Conservation (phyloP, 2,113 vertebrate species). For the Cricetomys ansorgei region DNA sequence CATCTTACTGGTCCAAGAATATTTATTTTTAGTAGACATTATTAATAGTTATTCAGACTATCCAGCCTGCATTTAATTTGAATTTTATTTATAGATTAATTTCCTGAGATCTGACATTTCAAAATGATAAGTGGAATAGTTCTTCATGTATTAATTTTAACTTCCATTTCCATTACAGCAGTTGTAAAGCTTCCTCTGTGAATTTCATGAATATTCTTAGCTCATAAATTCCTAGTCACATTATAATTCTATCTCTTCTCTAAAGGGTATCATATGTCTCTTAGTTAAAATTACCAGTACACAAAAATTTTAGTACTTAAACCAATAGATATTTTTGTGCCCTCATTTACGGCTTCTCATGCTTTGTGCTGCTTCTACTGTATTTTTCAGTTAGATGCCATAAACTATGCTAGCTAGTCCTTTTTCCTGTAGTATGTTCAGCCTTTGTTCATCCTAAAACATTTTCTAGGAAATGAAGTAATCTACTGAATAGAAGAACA, state of each 20-base stretch:
- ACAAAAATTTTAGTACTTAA: not conserved
- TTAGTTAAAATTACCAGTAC: not conserved
- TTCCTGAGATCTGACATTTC: conserved; percentile 18
- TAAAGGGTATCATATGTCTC: not conserved
- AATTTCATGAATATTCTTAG: not conserved
- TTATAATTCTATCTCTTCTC: not conserved
- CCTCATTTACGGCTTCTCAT: not conserved
- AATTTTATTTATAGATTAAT: not conserved
- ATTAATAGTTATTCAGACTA: conserved; percentile 11
- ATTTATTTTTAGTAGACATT: not conserved
- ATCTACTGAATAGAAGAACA: too few species aligned
- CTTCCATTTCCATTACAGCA: not conserved
- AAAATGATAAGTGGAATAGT: not conserved
- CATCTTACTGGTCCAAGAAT: not conserved
- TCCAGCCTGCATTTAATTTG: not conserved
- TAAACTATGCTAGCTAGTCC: not conserved
- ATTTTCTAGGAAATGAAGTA: not conserved
- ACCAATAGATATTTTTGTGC: not conserved
- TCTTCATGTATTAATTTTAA: not conserved
- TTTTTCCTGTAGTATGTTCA: not conserved
- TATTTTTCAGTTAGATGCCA: not conserved
- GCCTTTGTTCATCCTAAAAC: not conserved
- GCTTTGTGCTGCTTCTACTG: not conserved
- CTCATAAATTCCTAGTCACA: not conserved
- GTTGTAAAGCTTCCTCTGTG: not conserved